Base-by-base conservation (phyloP, 2,113 vertebrate species). In the Psittacara wagleri region DNA sequence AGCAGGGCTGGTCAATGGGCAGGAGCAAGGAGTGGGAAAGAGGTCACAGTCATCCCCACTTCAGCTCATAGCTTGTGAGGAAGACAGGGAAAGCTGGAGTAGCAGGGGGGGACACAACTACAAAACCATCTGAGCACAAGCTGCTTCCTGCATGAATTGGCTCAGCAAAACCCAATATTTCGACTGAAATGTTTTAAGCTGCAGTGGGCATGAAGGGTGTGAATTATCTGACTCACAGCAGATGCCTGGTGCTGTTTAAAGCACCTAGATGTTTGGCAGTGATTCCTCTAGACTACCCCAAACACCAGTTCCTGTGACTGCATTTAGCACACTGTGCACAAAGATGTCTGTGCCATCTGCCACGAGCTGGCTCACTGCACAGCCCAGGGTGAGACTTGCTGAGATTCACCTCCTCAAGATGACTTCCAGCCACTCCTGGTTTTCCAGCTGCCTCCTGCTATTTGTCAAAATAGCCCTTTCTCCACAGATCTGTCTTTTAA, bases 201-300 rank as follows among this genome's bases (percentile, higher is more conserved):
- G 57, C 64, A 55, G 78, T 64, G 84, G 78, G 84, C 81, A 91
- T 1, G 55, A 75, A 81, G 78, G 74, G 84, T 91, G 90, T 72
- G 92, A 91, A 91, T 78, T 48, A 46, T 41, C 68, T 91, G 81
- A 75, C 77, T 81, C 23, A 15, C 81, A 95, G 83, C 89, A 96
- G 93, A 72, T 84, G 95, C 73, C 86, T 91, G 69, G 84, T 89
- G 89, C 86, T 94, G 73, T 54, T 92, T 49, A 31, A 86, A 86
- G 89, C 92, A 78, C 90, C 93, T 94, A 67, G 81, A 75, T 89
- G 61, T 63, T 89, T 94, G 92, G 77, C 93, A 82, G 69, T 7
- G 55, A 64, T 49, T 89, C 61, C 77, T 78, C 55, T 78, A 5
- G 3, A 27, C 63, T 75, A 78, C 9, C 46, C 49, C 55, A 76